Base-by-base conservation (phyloP, 2,113 vertebrate species). In the Cercopithecus mona region DNA sequence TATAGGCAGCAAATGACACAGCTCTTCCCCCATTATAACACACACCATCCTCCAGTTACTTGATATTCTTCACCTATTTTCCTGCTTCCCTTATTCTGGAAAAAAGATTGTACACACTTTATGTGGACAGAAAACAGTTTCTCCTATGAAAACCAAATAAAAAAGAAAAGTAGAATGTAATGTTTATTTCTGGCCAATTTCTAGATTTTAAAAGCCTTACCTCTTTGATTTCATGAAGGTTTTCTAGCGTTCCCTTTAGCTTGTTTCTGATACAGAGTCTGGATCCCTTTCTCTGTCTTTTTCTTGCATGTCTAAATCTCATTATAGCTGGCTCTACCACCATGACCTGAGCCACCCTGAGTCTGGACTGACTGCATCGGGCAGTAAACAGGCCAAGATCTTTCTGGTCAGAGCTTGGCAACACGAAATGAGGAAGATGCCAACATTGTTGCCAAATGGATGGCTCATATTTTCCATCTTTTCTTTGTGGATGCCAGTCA, bases 321-420 rank as follows among this genome's bases (percentile, higher is more conserved):
- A 73, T 73, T 68, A 78, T 45, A 93, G 32, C 45, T 64, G 55
- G 82, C 70, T 88, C 38, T 79, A 64, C 81, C 9, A 1, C 93
- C 35, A 45, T 97, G 92, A 90, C 93, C 96, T 82, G 70, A 97
- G 92, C 84, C 43, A 88, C 52, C 90, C 94, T 72, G 81, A 30
- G 93, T 96, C 94, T 96, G 88, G 84, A 88, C 78, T 93, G 88
- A 97, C 52, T 2, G 14, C 85, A 94, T 64, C 94, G 80, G 88
- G 97, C 83, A 97, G 94, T 83, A 92, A 38, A 25, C 84, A 75
- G 72, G 72, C 96, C 93, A 96, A 97, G 96, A 97, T 93, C 97
- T 97, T 97, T 97, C 96, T 97, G 97, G 97, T 97, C 97, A 98
- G 97, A 14, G 61, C 93, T 98, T 98, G 97, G 96, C 98, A 97